A percentile compares a stretch with the other conserved stretches of the same genome.
phyloP scores from a whole-genome alignment of 2,113 vertebrate species.

The Lates calcarifer region DNA sequence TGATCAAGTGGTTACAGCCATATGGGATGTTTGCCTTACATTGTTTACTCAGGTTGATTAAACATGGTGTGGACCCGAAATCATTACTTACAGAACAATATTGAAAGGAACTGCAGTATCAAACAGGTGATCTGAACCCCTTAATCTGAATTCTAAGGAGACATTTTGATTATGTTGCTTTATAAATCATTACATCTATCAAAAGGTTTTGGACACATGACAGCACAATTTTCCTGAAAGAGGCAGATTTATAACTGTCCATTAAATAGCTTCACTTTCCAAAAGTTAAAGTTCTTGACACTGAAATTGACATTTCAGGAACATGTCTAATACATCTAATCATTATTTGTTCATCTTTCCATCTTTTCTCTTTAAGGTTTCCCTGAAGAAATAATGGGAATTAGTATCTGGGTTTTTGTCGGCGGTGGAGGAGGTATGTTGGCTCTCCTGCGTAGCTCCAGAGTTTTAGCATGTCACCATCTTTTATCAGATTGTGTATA shows the following conservation, averaged over 20 bases:
- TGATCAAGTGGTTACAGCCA: neutral
- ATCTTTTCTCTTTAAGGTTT: neutral
- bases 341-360: neutral
- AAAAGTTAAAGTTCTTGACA: too few species aligned
- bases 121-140: neutral
- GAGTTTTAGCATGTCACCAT: neutral
- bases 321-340: neutral
- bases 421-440: slow-evolving; percentile 60
- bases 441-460: neutral
- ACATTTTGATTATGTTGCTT: too few species aligned
- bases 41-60: too few species aligned
- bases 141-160: too few species aligned
- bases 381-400: neutral
- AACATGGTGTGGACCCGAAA: too few species aligned
- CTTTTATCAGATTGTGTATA: neutral
- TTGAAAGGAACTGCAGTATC: neutral
- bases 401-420: slow-evolving; percentile 59
- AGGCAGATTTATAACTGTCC: too few species aligned
- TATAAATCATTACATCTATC: neutral
- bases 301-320: too few species aligned
- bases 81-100: too few species aligned
- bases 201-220: too few species aligned
- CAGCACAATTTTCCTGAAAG: too few species aligned
- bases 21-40: neutral
- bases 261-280: too few species aligned